Evolutionary conservation across 2,888 invertebrate genomes (phyloP), one percentile per base, ranked within the genome.

Genomic region (Erannis defoliaria): DNA sequence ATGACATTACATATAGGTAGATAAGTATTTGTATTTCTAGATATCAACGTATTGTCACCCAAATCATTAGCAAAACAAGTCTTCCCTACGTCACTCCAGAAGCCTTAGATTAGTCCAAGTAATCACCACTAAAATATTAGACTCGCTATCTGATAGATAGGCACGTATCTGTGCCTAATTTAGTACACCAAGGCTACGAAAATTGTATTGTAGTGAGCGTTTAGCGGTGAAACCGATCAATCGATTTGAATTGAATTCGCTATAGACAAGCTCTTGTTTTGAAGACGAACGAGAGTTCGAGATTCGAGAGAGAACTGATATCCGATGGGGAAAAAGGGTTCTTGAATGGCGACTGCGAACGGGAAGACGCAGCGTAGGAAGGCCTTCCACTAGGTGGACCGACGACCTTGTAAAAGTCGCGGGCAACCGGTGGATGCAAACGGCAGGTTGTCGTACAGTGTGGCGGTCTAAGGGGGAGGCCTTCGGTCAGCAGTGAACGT

Each of bases 41-140:
- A 19, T 48, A 48, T 23, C 35, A 49, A 21, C n/a, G 35, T 37
- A 55, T 45, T 26, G 45, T 45, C 37, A 14, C 37, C 37, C n/a
- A 49, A 48, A 33, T 35, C 33, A 46, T 46, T 51, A 46, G 35
- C n/a, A 23, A 48, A 59, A 48, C 59, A 59, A 59, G 45, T 40
- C 45, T 46, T 46, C 50, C 35, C 42, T 43, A 50, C 57, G 57
- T 50, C 57, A 57, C 21, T 35, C 8, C 38, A 21, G 58, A 59
- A 59, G 58, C 58, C 58, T 59, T 59, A 59, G 57, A 50, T 50
- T 57, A 57, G 16, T 14, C 33, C 26, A 50, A 58, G 45, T 58
- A 35, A 58, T 45, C 21, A 31, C 26, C 35, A 31, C 38, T 55
- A 37, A 21, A 54, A 45, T 40, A 43, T 10, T 29, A 31, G 14